Evolutionary conservation across 2,113 vertebrate species (phyloP).

Genomic region (Atrichornis clamosus): DNA sequence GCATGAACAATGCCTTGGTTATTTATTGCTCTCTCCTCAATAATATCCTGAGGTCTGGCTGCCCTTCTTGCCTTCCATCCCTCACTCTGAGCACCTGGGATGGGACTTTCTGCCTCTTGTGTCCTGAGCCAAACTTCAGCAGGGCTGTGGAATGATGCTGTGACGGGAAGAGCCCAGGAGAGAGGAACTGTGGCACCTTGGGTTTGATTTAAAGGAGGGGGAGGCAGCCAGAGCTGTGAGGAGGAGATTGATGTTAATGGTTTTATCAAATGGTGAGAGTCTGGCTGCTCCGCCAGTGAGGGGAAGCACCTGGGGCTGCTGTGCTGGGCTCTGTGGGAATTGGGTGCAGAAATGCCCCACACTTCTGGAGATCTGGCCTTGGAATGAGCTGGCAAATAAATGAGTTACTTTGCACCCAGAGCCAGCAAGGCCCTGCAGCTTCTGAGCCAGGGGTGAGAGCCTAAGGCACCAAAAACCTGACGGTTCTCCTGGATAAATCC

Average conservation of each 20-base stretch:
- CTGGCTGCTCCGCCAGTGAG: neutral
- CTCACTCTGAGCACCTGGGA: neutral
- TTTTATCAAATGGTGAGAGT: neutral
- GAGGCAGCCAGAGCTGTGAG: neutral
- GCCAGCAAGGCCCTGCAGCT: neutral
- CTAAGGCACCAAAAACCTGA: neutral
- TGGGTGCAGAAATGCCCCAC: neutral
- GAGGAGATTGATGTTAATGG: neutral
- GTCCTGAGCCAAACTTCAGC: neutral
- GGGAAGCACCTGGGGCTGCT: neutral
- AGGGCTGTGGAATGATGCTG: neutral
- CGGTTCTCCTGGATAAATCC: neutral
- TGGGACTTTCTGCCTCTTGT: neutral
- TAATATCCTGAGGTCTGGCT: neutral
- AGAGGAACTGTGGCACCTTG: neutral
- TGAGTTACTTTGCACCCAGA: neutral
- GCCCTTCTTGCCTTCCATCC: neutral
- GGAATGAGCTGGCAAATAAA: neutral
- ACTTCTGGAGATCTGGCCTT: neutral
- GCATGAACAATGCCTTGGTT: neutral
- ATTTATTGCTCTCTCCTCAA: slow-evolving; percentile 23
- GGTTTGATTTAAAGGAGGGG: neutral
- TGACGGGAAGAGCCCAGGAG: neutral
- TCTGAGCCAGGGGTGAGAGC: neutral
- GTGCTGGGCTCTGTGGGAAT: neutral